Evolutionary conservation across 1,140 invertebrate genomes (phyloP), one percentile per base, ranked within the genome.

Genomic region (Nilaparvata lugens): DNA sequence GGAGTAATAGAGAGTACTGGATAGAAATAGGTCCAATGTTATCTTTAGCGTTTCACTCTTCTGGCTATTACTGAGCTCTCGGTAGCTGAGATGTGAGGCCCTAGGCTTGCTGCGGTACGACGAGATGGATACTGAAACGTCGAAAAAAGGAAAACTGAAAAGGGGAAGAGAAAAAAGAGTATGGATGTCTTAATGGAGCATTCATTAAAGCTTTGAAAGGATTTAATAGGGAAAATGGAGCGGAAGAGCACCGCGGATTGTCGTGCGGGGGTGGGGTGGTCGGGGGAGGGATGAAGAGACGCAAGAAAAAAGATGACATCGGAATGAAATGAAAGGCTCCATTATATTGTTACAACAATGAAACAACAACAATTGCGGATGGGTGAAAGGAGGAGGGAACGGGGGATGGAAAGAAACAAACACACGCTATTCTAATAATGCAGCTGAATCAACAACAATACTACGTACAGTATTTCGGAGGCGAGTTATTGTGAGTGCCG

Each of bases 321-420:
- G 52, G 16, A 31, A 54, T 43, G 56, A 57, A 57, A 54, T 43
- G 56, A 57, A 57, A 57, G 38, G 19, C 35, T 57, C 42, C 23
- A 57, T 45, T 57, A 45, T 57, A 57, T 19, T 57, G 56, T 45
- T 40, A 57, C 56, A 57, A 57, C 38, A 57, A 57, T 57, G 31
- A 45, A 56, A 56, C 25, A 54, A 25, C 52, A 54, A 54, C 45
- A 48, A 48, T 48, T 23, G 45, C 14, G 19, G 42, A 45, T 16
- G 42, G 19, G 11, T 48, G 45, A 40, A n/a, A 9, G n/a, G 45
- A 14, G 6, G 21, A 16, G 21, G 45, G 21, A 1, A 19, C 18
- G 16, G 52, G 52, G 52, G 52, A 25, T 23, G 53, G 53, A 31
- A 14, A 31, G 25, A 55, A 55, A 55, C 53, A 55, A 55, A 48